phyloP scores from a whole-genome alignment of 2,113 vertebrate species.

The Muntiacus muntjak region DNA sequence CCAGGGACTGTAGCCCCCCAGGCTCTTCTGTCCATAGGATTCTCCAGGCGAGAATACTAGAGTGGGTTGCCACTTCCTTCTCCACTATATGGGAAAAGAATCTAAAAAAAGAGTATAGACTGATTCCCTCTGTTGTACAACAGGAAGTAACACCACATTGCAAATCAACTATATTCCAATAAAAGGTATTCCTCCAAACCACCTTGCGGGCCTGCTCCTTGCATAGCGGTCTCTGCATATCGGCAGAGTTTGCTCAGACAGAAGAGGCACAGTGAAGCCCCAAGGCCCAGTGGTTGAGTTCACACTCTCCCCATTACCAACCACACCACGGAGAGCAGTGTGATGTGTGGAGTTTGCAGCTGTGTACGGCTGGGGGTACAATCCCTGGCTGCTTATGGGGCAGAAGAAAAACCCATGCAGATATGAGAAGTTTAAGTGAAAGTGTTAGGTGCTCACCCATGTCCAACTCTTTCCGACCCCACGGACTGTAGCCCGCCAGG shows the following conservation, averaged over 20 bases:
- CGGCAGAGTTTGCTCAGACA: not conserved
- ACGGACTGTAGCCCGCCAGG: not conserved
- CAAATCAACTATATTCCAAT: not conserved
- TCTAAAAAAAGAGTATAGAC: not conserved
- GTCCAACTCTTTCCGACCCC: fast-evolving
- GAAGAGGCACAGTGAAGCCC: not conserved
- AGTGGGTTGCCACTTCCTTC: not conserved
- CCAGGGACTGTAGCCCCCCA: not conserved
- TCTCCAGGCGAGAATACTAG: not conserved
- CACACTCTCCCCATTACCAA: not conserved
- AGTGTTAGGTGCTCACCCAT: not conserved
- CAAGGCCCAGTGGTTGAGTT: not conserved
- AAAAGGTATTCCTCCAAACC: not conserved
- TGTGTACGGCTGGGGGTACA: not conserved
- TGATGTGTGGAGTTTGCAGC: not conserved
- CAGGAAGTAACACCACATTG: not conserved
- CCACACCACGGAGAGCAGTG: fast-evolving
- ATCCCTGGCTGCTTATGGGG: not conserved
- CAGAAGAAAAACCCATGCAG: not conserved
- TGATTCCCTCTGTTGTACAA: not conserved
- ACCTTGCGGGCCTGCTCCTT: not conserved
- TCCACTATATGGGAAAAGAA: not conserved
- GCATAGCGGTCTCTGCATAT: not conserved
- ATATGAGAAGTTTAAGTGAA: not conserved
- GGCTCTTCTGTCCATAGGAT: not conserved